Base-by-base conservation (phyloP, 2,888 invertebrate species). In the Brenthis hecate region DNA sequence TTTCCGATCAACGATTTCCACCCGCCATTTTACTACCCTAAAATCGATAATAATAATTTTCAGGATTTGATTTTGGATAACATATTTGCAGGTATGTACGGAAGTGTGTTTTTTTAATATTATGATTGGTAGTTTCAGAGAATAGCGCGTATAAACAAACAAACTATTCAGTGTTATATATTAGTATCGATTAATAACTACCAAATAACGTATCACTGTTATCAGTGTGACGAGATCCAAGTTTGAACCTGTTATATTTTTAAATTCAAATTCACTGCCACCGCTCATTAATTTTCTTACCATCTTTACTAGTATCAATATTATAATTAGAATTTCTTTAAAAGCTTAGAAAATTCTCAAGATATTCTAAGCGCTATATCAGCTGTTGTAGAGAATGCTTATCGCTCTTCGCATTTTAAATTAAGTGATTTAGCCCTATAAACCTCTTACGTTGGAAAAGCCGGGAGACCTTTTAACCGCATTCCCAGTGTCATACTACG, bases 1-100 rank as follows among this genome's bases (percentile, higher is more conserved):
- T 80, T 81, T 87, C 89, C 89, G 87, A 86, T 86, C 83, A 79
- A 79, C 84, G 85, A 85, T 87, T 89, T 87, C 85, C 83, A 74
- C 75, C 71, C 78, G 72, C 81, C 81, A 80, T 82, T 81, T 77
- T 77, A 72, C 74, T 79, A 74, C 75, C 71, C 72, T 72, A 71
- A 66, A 69, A 62, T 70, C 68, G 67, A 61, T 68, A 70, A 66
- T 65, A 60, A 60, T 69, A 28, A 69, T 69, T 69, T 69, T 68
- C 51, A 32, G 32, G 14, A 48, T 60, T 61, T 61, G 32, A 55
- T 19, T 58, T 14, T 13, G 13, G 13, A 28, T 32, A 43, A 43
- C 36, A 43, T 43, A 43, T 11, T 11, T 43, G 36, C 2, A 11
- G 36, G 8, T 36, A 36, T 36, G 32, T 36, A 11, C 36, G 11